These are phyloP conservation scores for Harpegnathos saltator DNA, from an alignment of 1,140 invertebrate species.

Conservation along the genomic window DNA sequence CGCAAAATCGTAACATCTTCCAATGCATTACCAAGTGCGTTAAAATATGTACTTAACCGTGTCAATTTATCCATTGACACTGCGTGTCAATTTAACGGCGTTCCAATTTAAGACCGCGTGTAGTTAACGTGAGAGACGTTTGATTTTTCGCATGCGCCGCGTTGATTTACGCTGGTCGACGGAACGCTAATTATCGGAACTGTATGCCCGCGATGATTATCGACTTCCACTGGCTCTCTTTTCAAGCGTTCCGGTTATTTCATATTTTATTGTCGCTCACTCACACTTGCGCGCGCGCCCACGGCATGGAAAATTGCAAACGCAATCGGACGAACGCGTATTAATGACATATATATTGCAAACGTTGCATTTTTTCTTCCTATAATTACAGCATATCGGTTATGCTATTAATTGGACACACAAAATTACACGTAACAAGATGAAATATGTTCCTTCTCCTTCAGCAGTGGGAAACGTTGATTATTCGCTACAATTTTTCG, in stretches of 20 bases:
- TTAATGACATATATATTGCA: constrained; percentile 31
- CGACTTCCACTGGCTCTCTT: constrained; percentile 42
- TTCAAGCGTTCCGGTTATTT: constrained; percentile 50
- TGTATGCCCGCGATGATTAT: constrained; percentile 50
- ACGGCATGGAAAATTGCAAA: constrained; percentile 19
- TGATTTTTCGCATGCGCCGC: constrained; percentile 7
- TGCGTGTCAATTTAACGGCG: background rate
- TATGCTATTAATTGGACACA: constrained; percentile 19
- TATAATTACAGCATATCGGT: constrained; percentile 23
- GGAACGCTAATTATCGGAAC: constrained; percentile 61
- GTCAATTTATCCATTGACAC: no score
- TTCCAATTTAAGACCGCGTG: constrained; percentile 2
- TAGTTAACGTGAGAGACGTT: background rate
- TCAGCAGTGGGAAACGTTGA: no score
- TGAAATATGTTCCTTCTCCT: no score
- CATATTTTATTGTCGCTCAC: constrained; percentile 48
- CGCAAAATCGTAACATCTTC: no score
- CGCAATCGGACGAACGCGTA: constrained; percentile 1
- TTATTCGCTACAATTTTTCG: no score
- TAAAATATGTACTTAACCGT: no score
- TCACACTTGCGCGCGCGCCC: no score
- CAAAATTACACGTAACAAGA: background rate
- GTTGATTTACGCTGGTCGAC: constrained; percentile 5
- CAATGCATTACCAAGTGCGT: background rate
- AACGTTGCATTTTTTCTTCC: constrained; percentile 7